Base-by-base conservation (phyloP, 1,140 invertebrate species). In the Doryteuthis pealeii region DNA sequence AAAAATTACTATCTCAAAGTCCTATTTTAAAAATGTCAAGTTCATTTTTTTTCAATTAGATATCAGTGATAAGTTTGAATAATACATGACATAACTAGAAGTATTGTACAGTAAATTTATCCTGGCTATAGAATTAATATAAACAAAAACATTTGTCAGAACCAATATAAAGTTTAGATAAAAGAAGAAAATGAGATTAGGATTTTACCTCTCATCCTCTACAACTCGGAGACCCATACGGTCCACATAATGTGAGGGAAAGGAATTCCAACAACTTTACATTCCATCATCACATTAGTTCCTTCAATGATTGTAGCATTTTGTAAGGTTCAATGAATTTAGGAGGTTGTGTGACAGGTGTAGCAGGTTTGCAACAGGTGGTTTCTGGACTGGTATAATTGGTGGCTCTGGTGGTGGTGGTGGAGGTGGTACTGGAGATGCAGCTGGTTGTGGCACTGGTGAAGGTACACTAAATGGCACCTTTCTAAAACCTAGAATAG, bases 261-360 rank as follows among this genome's bases (percentile, higher is more conserved):
- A 0, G 89, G 89, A 73, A 88, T 87, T 31, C 89, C 90, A 70
- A 82, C 84, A 1, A 90, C 85, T 74, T 83, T 81, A 58, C 89
- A 88, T 66, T 88, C 88, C 85, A 90, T 72, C 58, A 84, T 81
- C 54, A 80, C 75, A 78, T 83, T 86, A 28, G 81, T 83, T 31
- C 84, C 86, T 71, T 84, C 85, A 10, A 82, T 79, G 43, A 87
- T 71, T 15, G 78, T 75, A n/a, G 75, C 75, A 68, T 84, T 82
- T 35, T 81, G 77, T 49, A 84, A 78, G 87, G 96, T 83, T 96
- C 81, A 8, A 83, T 77, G 75, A 86, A 84, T n/a, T 74, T 75
- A 71, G 85, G 85, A 33, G 78, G 80, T 26, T 83, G 78, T 33
- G 79, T 77, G n/a, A 79, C 79, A 14, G 79, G 77, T 31, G 80